These are phyloP conservation scores for Drosophila setifemur DNA, from an alignment of 1,140 invertebrate species.

Conservation along the genomic window DNA sequence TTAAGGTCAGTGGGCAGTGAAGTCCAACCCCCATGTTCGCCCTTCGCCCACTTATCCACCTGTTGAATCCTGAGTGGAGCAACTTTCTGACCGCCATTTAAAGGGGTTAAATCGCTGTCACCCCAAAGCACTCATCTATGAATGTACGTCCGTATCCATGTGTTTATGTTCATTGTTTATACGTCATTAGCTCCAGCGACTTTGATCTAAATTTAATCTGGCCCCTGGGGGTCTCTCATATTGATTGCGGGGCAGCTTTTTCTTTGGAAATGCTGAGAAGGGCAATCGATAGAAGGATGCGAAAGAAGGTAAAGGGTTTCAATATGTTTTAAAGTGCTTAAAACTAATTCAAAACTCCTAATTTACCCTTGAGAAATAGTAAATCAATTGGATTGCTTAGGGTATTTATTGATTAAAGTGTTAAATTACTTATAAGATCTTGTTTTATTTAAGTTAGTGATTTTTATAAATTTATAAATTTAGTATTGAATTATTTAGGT, in stretches of 20 bases:
- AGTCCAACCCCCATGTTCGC: background rate
- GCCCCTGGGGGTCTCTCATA: conserved; percentile 9
- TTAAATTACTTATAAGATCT: too few relatives aligned
- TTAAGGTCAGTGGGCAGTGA: conserved; percentile 62
- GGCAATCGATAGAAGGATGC: too few relatives aligned
- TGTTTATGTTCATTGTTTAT: conserved; percentile 30
- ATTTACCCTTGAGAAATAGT: too few relatives aligned
- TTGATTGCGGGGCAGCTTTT: conserved; percentile 24
- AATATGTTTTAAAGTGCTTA: too few relatives aligned
- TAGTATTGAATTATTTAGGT: too few relatives aligned
- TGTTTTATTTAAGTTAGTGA: too few relatives aligned
- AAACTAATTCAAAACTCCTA: too few relatives aligned
- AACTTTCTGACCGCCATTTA: background rate
- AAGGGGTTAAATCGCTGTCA: conserved; percentile 26
- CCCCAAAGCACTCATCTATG: background rate
- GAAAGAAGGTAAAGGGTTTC: too few relatives aligned
- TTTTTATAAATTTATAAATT: too few relatives aligned
- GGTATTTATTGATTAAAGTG: too few relatives aligned
- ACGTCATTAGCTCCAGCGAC: conserved; percentile 54
- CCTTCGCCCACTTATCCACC: conserved; percentile 1
- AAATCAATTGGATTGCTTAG: too few relatives aligned
- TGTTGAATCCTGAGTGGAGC: conserved; percentile 10
- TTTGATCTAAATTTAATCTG: conserved; percentile 74
- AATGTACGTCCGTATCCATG: background rate
- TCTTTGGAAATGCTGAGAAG: conserved; percentile 3